phyloP scores from a whole-genome alignment of 2,797 vertebrate species.

The Betta splendens region DNA sequence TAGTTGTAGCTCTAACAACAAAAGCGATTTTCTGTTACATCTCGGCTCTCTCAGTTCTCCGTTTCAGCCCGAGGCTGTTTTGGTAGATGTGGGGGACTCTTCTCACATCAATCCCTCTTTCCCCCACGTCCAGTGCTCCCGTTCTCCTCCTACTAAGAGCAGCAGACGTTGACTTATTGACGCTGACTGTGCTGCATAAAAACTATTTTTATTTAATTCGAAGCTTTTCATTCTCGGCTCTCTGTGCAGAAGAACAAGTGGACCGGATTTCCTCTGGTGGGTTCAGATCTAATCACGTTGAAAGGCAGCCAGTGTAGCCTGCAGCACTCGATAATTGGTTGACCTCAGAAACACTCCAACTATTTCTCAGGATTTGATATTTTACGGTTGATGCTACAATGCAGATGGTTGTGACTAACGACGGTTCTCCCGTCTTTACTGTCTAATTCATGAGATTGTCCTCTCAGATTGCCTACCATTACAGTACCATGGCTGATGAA shows the following conservation, averaged over 20 bases:
- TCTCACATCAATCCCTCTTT: slow-evolving; percentile 11
- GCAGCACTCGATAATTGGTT: slow-evolving; percentile 65
- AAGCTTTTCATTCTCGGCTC: slow-evolving; percentile 54
- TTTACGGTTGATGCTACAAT: slow-evolving; percentile 55
- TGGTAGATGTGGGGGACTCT: slow-evolving; percentile 37
- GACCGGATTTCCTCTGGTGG: slow-evolving; percentile 57
- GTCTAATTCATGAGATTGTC: slow-evolving; percentile 55
- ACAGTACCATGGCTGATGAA: slow-evolving; percentile 52
- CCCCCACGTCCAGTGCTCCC: slow-evolving; percentile 21
- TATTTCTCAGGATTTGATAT: slow-evolving; percentile 61
- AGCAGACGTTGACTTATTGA: slow-evolving; percentile 51
- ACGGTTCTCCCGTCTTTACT: slow-evolving; percentile 39
- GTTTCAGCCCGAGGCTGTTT: slow-evolving; percentile 40
- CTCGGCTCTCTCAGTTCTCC: neutral
- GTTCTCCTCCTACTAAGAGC: slow-evolving; percentile 24
- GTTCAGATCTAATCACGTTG: slow-evolving; percentile 68
- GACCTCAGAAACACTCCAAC: slow-evolving; percentile 64
- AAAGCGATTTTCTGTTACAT: slow-evolving; percentile 18
- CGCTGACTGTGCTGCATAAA: slow-evolving; percentile 33
- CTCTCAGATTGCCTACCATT: slow-evolving; percentile 40
- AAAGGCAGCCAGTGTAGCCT: slow-evolving; percentile 61
- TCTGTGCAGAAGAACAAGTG: slow-evolving; percentile 48
- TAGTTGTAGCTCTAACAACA: slow-evolving; percentile 23
- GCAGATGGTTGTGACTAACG: slow-evolving; percentile 36
- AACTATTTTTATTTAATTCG: slow-evolving; percentile 37